Conservation (phyloP, 2,888 invertebrate genomes). For the Spatulosminthurus flaviceps region DNA sequence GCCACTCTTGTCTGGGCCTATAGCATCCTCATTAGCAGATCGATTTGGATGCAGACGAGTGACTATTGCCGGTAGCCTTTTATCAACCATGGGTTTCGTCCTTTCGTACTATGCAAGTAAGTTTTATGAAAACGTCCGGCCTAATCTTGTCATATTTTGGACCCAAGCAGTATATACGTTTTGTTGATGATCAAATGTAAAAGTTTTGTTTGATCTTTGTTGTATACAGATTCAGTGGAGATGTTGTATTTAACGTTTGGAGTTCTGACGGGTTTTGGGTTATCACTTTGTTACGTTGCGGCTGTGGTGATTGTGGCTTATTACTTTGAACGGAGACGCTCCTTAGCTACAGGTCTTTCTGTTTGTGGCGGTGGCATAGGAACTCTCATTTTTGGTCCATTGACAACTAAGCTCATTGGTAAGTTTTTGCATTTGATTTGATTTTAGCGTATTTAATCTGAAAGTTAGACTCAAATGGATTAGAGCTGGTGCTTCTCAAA, state of each 20-base stretch:
- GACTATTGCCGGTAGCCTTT: constrained; percentile 79
- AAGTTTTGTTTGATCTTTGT: background rate
- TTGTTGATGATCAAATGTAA: constrained; percentile 8
- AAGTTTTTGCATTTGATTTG: constrained; percentile 35
- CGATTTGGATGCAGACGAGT: constrained; percentile 77
- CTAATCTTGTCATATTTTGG: no score
- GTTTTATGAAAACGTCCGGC: constrained; percentile 4
- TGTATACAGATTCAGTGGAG: constrained; percentile 76
- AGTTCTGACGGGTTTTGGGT: constrained; percentile 82
- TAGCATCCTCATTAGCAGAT: constrained; percentile 74
- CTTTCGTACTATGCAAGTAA: constrained; percentile 73
- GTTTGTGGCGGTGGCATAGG: constrained; percentile 90
- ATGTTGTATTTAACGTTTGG: constrained; percentile 84
- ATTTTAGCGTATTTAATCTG: background rate
- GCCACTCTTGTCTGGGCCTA: constrained; percentile 85
- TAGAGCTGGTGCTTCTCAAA: background rate
- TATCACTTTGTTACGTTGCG: constrained; percentile 84
- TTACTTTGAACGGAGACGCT: constrained; percentile 85
- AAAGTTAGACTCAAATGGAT: constrained; percentile 12
- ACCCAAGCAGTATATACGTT: no score
- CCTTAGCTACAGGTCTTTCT: constrained; percentile 85
- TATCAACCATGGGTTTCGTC: constrained; percentile 80
- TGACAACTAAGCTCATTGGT: constrained; percentile 76
- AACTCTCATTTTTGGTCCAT: constrained; percentile 84
- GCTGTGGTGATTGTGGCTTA: constrained; percentile 90